Percentiles rank a stretch among this genome's conserved stretches.
phyloP scores from a whole-genome alignment of 2,113 vertebrate species.

The Psilopsiagon aurifrons region DNA sequence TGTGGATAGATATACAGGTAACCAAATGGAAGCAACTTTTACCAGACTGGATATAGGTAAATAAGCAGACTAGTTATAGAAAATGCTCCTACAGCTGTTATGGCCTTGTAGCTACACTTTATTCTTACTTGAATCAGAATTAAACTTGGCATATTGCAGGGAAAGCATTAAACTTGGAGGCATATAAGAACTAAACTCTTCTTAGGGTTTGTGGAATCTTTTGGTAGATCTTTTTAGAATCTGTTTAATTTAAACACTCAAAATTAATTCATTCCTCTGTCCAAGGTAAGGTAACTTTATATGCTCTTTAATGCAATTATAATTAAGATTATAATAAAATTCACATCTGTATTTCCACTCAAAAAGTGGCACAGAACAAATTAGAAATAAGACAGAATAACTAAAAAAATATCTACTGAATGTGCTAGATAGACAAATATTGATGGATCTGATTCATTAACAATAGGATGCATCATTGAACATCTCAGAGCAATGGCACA shows the following conservation, averaged over 20 bases:
- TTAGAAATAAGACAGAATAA: neutral
- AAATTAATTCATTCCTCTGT: neutral
- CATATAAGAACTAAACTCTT: neutral
- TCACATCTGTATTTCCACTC: neutral
- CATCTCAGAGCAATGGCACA: neutral
- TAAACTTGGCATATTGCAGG: neutral
- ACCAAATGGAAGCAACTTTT: neutral
- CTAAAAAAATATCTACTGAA: neutral
- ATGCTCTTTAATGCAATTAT: neutral
- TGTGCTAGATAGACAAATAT: neutral
- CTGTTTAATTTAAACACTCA: neutral
- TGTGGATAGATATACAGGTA: neutral
- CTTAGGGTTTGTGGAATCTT: neutral
- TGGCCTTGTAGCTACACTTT: neutral
- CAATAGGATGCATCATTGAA: neutral
- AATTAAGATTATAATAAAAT: neutral
- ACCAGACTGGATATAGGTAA: neutral
- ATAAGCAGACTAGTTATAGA: neutral
- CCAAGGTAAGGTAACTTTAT: neutral
- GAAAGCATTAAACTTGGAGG: neutral
- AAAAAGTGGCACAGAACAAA: neutral
- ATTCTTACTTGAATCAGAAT: neutral
- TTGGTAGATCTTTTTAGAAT: neutral
- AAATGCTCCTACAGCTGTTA: neutral
- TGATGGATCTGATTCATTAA: neutral